Base-by-base conservation (phyloP, 2,113 vertebrate genomes). In the Myotis yumanensis region DNA sequence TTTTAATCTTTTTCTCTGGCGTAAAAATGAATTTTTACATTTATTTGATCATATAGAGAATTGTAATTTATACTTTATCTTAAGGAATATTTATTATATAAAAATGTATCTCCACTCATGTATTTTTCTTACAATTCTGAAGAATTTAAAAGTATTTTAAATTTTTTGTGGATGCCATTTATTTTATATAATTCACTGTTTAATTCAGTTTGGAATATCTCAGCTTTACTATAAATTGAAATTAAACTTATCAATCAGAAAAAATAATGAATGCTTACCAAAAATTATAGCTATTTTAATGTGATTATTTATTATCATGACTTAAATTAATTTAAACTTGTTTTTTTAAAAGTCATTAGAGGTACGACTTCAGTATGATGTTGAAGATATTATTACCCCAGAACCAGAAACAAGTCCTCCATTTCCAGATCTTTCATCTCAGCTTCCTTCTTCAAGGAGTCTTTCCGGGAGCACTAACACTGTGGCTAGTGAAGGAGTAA, bases 341-440 rank as follows among this genome's bases (percentile, higher is more conserved):
- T 4, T 97, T 97, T 71, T 97, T 35, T 96, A 96, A 32, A 98
- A 99, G 99, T 99, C 99, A 54, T 96, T 99, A 97, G 99, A 99
- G 80, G 98, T 99, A 88, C 99, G 99, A 85, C 98, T 99, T 97
- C 99, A 99, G 81, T 99, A 98, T 75, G 99, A 99, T 82, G 91
- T 98, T n/a, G 99, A 99, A 96, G 99, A 99, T 76, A 98, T 98
- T 95, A 98, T 99, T 95, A 99, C 99, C 76, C 99, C 99, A 4
- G 99, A 99, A 93, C 98, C 98, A 52, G 99, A 99, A 98, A 98
- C 99, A 96, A 98, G 99, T 94, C 98, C 99, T 93, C 98, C 98
- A 37, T 99, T 99, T 97, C 98, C 99, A 77, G 99, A 99, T 96
- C 96, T 98, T 10, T 98, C 99, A 51, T 98, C 99, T 28, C 99